A percentile compares a stretch with the other conserved stretches of the same genome.
phyloP scores from a whole-genome alignment of 2,888 invertebrate genomes.

The Callosobruchus maculatus region DNA sequence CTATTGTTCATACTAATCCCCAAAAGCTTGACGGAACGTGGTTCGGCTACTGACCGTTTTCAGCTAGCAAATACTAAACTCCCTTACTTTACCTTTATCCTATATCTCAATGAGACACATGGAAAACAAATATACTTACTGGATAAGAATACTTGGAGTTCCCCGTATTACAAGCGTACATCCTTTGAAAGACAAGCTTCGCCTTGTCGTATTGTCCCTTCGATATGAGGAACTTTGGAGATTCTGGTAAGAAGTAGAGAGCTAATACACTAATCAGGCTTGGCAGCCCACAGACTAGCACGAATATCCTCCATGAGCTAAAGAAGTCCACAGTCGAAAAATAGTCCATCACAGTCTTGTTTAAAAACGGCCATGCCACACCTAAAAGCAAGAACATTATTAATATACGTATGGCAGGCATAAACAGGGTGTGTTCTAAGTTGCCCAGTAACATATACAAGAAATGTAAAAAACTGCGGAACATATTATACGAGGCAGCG shows the following conservation, averaged over 20 bases:
- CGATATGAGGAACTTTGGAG: conserved; percentile 55
- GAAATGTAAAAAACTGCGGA: too few species aligned
- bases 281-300: conserved; percentile 59
- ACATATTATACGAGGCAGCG: too few species aligned
- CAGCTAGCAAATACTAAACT: too few species aligned
- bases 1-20: too few species aligned
- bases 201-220: conserved; percentile 54
- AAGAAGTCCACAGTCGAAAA: conserved; percentile 45
- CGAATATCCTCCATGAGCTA: conserved; percentile 63
- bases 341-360: conserved; percentile 25
- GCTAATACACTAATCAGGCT: conserved; percentile 54
- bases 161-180: conserved; percentile 56
- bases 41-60: too few species aligned
- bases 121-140: conserved; percentile 45
- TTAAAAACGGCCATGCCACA: conserved; percentile 50
- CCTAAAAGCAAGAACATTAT: conserved; percentile 36
- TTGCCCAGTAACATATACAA: too few species aligned
- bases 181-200: conserved; percentile 53
- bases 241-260: conserved; percentile 56
- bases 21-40: too few species aligned
- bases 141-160: conserved; percentile 49
- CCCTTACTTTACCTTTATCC: too few species aligned
- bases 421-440: too few species aligned
- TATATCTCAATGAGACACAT: too few species aligned
- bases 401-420: too few species aligned